Percentiles rank a stretch among this genome's conserved stretches.
Conservation (phyloP, 2,797 vertebrate species). For the Paguma larvata region DNA sequence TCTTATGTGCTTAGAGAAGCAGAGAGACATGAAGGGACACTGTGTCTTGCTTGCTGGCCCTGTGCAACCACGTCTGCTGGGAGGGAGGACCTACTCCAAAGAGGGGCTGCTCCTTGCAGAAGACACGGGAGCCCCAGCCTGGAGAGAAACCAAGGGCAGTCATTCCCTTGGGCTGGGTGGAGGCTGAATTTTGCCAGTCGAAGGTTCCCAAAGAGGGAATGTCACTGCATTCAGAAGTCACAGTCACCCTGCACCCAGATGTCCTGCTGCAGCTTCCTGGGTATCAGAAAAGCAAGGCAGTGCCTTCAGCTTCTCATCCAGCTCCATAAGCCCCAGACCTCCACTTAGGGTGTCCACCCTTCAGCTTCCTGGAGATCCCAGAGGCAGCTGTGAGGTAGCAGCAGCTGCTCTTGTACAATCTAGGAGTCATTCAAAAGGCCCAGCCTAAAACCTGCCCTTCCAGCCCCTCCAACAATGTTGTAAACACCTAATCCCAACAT, state of each 20-base stretch:
- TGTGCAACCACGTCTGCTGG: fast-evolving
- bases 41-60: background rate
- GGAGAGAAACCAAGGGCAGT: background rate
- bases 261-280: background rate
- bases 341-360: background rate
- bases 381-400: background rate
- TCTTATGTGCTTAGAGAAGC: background rate
- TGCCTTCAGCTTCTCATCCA: background rate
- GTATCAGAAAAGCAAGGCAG: background rate
- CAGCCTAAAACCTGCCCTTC: background rate
- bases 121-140: background rate
- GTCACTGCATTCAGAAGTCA: background rate
- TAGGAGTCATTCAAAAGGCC: background rate
- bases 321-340: background rate
- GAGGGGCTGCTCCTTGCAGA: background rate
- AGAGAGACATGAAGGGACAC: background rate
- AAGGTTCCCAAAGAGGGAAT: background rate
- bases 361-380: background rate
- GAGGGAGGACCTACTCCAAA: background rate
- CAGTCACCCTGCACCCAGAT: background rate
- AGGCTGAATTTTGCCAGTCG: background rate
- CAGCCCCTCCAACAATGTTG: background rate
- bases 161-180: background rate
- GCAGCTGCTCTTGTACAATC: background rate
- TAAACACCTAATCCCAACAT: background rate